Percentiles rank a stretch among this genome's conserved stretches.
These are phyloP conservation scores for Stercorarius parasiticus DNA, from an alignment of 2,113 vertebrate species.

Conservation along the genomic window DNA sequence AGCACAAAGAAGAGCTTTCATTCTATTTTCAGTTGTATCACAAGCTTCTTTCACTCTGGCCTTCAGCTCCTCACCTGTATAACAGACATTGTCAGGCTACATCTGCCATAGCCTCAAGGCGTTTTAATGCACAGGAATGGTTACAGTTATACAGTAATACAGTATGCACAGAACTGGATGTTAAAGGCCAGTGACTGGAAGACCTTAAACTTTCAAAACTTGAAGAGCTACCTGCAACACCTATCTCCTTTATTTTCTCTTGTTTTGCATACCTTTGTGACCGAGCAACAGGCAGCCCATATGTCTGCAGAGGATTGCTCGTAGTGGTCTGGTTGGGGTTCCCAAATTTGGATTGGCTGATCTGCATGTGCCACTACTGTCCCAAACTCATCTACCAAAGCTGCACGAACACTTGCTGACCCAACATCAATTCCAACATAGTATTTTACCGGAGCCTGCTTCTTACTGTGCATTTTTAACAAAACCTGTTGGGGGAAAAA, in stretches of 20 bases:
- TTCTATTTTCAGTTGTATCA: neutral
- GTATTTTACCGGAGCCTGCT: slow-evolving; percentile 49
- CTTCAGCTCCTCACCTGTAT: neutral
- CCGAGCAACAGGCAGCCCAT: slow-evolving; percentile 88
- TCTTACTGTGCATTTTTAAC: slow-evolving; percentile 42
- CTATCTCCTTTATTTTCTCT: neutral
- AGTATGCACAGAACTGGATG: rapidly evolving
- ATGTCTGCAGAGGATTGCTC: slow-evolving; percentile 93
- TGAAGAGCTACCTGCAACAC: neutral
- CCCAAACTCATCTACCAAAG: slow-evolving; percentile 83
- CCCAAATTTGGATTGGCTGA: slow-evolving; percentile 85
- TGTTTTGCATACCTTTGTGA: slow-evolving; percentile 80
- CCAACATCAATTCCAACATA: slow-evolving; percentile 94
- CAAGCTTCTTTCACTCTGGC: neutral
- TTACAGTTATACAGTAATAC: neutral
- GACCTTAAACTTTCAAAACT: neutral
- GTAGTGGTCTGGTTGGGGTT: slow-evolving; percentile 83
- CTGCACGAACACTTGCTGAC: slow-evolving; percentile 88
- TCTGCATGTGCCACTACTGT: slow-evolving; percentile 77
- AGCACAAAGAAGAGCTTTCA: neutral
- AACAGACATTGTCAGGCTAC: neutral
- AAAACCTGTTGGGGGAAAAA: neutral
- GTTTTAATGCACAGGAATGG: neutral
- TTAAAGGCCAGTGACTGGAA: neutral
- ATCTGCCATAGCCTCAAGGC: neutral